Conservation (phyloP, 1,140 invertebrate genomes). For the Proales similis region DNA sequence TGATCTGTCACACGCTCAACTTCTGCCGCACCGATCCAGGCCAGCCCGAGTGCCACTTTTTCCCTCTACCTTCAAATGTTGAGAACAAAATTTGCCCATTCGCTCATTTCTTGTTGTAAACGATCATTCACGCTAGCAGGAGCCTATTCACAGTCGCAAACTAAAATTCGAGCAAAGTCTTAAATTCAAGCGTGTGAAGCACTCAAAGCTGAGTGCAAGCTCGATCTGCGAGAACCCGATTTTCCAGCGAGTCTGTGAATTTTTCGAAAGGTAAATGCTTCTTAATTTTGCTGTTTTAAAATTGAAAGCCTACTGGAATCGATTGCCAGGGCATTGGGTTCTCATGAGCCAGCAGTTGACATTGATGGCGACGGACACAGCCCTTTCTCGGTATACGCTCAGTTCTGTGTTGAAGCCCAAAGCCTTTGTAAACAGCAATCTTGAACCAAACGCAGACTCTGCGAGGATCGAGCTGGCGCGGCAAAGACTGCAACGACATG, state of each 20-base stretch:
- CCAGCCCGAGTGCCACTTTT: constrained; percentile 41
- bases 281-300: not conserved
- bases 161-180: too few species aligned
- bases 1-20: constrained; percentile 44
- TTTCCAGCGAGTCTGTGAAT: constrained; percentile 40
- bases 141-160: too few species aligned
- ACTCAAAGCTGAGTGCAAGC: too few species aligned
- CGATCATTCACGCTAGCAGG: too few species aligned
- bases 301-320: not conserved
- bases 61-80: too few species aligned
- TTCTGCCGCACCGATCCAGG: constrained; percentile 42
- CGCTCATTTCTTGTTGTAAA: too few species aligned
- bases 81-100: too few species aligned
- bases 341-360: constrained; percentile 44
- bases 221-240: constrained; percentile 5
- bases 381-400: constrained; percentile 42
- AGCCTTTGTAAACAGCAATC: not conserved
- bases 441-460: constrained; percentile 43
- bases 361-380: constrained; percentile 47
- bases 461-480: constrained; percentile 55
- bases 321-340: constrained; percentile 41
- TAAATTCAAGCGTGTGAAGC: too few species aligned
- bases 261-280: constrained; percentile 26
- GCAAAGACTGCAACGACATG: constrained; percentile 55
- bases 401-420: too few species aligned